Base-by-base conservation (phyloP, 2,888 invertebrate species). In the Tanypteryx hageni region DNA sequence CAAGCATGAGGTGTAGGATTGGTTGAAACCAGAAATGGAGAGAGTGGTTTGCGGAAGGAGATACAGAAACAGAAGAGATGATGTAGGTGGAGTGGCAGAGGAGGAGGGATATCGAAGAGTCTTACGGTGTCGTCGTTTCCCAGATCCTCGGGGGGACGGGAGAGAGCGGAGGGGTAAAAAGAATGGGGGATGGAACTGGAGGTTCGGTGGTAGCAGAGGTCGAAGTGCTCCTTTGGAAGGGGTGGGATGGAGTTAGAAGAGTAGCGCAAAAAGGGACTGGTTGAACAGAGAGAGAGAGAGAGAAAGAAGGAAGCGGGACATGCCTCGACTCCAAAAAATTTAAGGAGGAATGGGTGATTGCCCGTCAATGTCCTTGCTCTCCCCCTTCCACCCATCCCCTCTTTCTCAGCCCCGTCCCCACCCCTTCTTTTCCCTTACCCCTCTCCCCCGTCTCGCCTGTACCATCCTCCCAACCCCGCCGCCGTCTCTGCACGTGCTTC, bases 301-400 rank as follows among this genome's bases (percentile, higher is more conserved):
- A 76, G 4, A 83, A 10, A 14, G n/a, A n/a, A 14, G 83, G 7
- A 83, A 57, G 5, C 56, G 68, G 89, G 68, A 89, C 89, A 89
- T 89, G 89, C n/a, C 64, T 68, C 89, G 89, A 89, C 89, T 89
- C 68, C 44, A 44, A 61, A 89, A 64, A 64, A 64, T 89, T 89
- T 89, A 14, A 31, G 61, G 61, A 64, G 89, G 89, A 44, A 64
- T 89, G 89, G 89, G 89, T 89, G 89, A 89, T 89, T 89, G 89
- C 68, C 89, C 89, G 89, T 89, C 89, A 89, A 89, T 89, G 68
- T 89, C 89, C 89, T 89, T 89, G 89, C 89, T 64, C n/a, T 44
- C 89, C 61, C 59, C 85, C 85, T 57, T 44, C 56, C 22, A 16
- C 56, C 56, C 31, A n/a, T 56, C 18, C 85, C 58, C 57, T 18